Conservation (phyloP, 2,888 invertebrate genomes). For the Microctonus brassicae region DNA sequence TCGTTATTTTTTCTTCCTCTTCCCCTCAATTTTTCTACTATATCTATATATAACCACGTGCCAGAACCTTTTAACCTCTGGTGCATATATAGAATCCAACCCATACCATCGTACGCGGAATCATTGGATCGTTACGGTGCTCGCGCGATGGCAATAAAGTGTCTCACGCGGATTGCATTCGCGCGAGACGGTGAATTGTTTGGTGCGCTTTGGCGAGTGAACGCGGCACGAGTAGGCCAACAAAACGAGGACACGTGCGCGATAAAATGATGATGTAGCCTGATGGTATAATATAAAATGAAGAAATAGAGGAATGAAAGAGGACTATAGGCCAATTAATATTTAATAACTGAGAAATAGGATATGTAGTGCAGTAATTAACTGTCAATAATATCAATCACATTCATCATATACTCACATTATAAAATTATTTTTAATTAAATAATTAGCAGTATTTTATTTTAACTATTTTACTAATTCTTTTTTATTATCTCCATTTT, state of each 20-base stretch:
- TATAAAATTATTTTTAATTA: conserved; percentile 6
- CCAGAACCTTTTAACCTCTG: too few relatives aligned
- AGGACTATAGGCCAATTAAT: conserved; percentile 50
- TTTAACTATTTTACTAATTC: too few relatives aligned
- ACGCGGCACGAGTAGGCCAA: conserved; percentile 43
- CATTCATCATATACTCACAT: conserved; percentile 2
- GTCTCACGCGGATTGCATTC: conserved; percentile 30
- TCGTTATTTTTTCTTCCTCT: conserved; percentile 19
- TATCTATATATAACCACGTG: too few relatives aligned
- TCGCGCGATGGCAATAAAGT: not conserved
- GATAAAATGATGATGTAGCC: not conserved
- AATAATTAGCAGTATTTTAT: not conserved
- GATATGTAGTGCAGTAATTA: conserved; percentile 44
- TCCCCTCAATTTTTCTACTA: not conserved
- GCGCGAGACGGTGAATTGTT: not conserved
- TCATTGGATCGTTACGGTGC: not conserved
- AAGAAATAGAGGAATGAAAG: conserved; percentile 10
- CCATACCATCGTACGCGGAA: conserved; percentile 27
- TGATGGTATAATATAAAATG: not conserved
- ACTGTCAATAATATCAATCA: conserved; percentile 43
- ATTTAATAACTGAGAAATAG: conserved; percentile 51
- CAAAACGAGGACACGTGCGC: conserved; percentile 42
- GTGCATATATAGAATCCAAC: not conserved
- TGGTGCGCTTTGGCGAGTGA: conserved; percentile 24
- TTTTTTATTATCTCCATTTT: not conserved